phyloP scores from a whole-genome alignment of 2,797 vertebrate genomes.

The Phoebastria nigripes region DNA sequence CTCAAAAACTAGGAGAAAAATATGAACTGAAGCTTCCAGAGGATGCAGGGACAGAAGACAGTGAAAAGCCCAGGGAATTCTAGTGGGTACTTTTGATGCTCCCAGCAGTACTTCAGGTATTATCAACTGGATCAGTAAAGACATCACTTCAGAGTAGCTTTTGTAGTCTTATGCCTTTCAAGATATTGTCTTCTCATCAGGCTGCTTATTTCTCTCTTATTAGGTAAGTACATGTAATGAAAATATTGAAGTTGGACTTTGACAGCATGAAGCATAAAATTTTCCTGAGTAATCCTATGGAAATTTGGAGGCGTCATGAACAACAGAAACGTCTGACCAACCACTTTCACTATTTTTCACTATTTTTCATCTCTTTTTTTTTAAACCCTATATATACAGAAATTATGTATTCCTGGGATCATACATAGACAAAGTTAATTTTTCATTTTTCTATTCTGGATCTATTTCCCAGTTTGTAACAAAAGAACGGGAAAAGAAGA shows the following conservation, averaged over 20 bases:
- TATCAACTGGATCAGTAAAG: neutral
- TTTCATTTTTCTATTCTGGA: neutral
- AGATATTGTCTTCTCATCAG: neutral
- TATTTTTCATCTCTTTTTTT: neutral
- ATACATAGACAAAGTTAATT: fast-evolving
- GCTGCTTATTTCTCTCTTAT: neutral
- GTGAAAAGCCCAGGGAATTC: neutral
- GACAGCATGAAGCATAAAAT: neutral
- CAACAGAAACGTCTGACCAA: neutral
- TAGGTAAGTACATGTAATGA: neutral
- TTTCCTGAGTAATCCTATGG: neutral
- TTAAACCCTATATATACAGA: neutral
- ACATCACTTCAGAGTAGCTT: neutral
- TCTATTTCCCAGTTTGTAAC: neutral
- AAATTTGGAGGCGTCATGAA: neutral
- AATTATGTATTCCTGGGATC: neutral
- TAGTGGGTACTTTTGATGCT: neutral
- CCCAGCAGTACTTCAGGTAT: neutral
- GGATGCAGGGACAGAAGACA: neutral
- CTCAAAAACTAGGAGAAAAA: neutral
- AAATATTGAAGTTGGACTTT: neutral
- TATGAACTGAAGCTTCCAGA: neutral
- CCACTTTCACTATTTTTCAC: neutral
- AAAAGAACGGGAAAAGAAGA: neutral
- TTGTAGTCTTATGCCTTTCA: neutral